Conservation (phyloP, 2,113 vertebrate genomes). For the human (Homo sapiens) region GRCh38 chr3:151874501-151875000, state of each 20-base stretch:
- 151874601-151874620: not conserved
- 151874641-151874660: not conserved
- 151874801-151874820: not conserved
- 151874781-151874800: not conserved
- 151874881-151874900: slow-evolving; percentile 3
- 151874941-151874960: not conserved
- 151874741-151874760: not conserved
- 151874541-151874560: not conserved
- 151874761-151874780: not conserved
- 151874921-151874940: not conserved
- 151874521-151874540: not conserved
- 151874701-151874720: not conserved
- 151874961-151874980: not conserved
- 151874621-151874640: not conserved
- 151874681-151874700: not conserved
- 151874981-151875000: not conserved
- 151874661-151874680: not conserved
- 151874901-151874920: not conserved
- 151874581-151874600: not conserved
- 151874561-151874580: slow-evolving; percentile 21
- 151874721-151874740: not conserved
- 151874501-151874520: not conserved
- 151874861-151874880: not conserved
- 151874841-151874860: not conserved
- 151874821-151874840: not conserved